These are phyloP conservation scores for Rhea americana DNA, from an alignment of 2,113 vertebrate genomes.

Conservation along the genomic window DNA sequence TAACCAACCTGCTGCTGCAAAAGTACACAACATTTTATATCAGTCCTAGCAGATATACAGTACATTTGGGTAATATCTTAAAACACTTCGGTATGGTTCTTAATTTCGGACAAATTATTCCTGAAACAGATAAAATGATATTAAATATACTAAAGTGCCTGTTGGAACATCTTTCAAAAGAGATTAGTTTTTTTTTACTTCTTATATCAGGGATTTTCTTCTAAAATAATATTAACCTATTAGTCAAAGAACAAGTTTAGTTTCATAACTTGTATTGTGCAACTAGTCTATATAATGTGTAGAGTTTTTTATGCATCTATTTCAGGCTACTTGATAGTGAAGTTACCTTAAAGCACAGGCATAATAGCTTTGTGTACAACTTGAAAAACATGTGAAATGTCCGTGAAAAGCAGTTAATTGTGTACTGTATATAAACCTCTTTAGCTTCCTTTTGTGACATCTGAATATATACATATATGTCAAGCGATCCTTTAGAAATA, in stretches of 20 bases:
- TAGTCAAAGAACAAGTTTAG: neutral
- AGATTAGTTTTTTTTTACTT: neutral
- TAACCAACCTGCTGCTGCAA: neutral
- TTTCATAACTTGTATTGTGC: neutral
- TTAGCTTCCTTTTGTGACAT: neutral
- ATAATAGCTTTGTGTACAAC: neutral
- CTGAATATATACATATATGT: accelerated
- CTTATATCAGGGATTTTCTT: neutral
- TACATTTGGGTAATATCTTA: neutral
- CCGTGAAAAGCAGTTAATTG: neutral
- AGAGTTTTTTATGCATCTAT: neutral
- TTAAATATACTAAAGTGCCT: neutral
- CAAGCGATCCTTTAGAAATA: neutral
- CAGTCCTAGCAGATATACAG: neutral
- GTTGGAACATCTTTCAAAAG: neutral
- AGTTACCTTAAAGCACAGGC: neutral
- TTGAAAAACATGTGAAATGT: neutral
- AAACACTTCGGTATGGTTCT: neutral
- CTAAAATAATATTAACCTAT: neutral
- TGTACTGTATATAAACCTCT: neutral
- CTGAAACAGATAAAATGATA: neutral
- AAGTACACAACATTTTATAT: neutral
- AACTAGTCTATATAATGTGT: accelerated
- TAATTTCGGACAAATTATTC: neutral
- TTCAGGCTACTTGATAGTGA: neutral